Base-by-base conservation (phyloP, 92 coral and sea anemone species). In the Pocillopora meandrina region DNA sequence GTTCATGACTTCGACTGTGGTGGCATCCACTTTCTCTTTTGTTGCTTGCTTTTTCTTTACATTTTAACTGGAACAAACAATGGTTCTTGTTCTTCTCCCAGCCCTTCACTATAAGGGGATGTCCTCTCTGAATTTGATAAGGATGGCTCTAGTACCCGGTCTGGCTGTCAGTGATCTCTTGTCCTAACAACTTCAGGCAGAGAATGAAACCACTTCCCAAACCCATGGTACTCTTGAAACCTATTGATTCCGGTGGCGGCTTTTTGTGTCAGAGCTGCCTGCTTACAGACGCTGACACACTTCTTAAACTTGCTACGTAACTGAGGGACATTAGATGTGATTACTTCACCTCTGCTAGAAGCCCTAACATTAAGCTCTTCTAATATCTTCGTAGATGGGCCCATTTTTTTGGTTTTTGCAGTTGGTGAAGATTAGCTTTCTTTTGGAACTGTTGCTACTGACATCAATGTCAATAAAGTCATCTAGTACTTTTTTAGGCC, bases 251-350 rank as follows among this genome's bases (percentile, higher is more conserved):
- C 66, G 5, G 66, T 13, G 21, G 66, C 66, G 19, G 66, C 19
- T 19, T 62, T 9, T 9, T 13, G 14, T 5, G 66, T 62, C 66
- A 62, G 14, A 10, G 90, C 87, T 57, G 77, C 90, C 52, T 74
- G 57, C 71, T 90, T 87, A 82, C 93, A 87, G 34, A 87, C 89
- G 60, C 88, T 84, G 52, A 90, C 66, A 16, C 81, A 26, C 79
- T 87, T 87, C 65, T 87, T 79, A 23, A 87, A 91, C 34, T 91
- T 91, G 10, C 71, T 79, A n/a, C 91, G 72, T 70, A 91, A n/a
- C 88, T 87, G 89, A 20, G 20, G 35, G 15, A 72, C 62, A 60
- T 62, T 74, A 31, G 78, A 82, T 63, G 69, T 70, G 42, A 82
- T 61, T 83, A 55, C 42, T 71, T 64, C 81, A 56, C 68, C 57